Evolutionary conservation across 2,888 invertebrate species (phyloP), one percentile per base, ranked within the genome.

Genomic region (Drosophila anomelani): DNA sequence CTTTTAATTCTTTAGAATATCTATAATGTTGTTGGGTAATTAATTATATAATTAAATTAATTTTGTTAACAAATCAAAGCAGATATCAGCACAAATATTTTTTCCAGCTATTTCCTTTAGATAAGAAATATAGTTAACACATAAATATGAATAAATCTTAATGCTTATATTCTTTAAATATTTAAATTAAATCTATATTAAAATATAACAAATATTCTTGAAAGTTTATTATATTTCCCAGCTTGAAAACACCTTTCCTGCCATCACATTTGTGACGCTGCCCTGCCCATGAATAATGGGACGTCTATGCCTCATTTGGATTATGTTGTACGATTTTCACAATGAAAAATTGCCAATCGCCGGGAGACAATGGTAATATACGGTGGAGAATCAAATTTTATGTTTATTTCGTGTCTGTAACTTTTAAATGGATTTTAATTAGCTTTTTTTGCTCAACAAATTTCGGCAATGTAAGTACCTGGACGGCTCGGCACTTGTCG

Each of bases 321-420:
- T 90, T 88, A 90, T 88, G 85, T 89, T 91, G 86, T 90, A 69
- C 68, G 76, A 57, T 80, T 83, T 83, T 80, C 81, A 86, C 54
- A 49, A 49, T 88, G 80, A 90, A 88, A 86, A 80, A 90, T 89
- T 82, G 80, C 83, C 81, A 83, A 86, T 76, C 61, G 64, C 61
- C 64, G 36, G 29, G 23, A 61, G 64, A 66, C 64, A 66, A 61
- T 53, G 10, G 62, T 26, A 43, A 51, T 51, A 47, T 73, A 47
- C 69, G 71, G 63, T 60, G 64, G 64, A 80, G 75, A 81, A 75
- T 60, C 54, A 71, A 75, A 76, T 55, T 49, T 34, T 46, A 57
- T 54, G 38, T 47, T 55, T 60, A 71, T 61, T 56, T 69, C n/a
- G 26, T 17, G 60, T 20, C 77, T 82, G 89, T 89, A 90, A 90